Conservation (phyloP, 2,888 invertebrate species). For the Drosophila anceps region DNA sequence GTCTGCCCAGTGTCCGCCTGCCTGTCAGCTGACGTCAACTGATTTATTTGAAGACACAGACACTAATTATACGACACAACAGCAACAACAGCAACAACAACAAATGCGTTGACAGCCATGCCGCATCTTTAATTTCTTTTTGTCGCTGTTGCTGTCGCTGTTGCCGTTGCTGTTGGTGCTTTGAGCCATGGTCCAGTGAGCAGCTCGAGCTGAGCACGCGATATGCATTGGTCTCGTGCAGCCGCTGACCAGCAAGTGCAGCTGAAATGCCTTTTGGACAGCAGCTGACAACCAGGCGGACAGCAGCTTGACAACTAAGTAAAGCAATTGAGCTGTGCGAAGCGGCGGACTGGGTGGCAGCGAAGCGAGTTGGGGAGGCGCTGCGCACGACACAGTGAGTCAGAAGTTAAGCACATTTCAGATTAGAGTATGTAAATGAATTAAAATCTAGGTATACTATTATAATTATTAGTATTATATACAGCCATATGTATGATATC, state of each 20-base stretch:
- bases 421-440: neutral
- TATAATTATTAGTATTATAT: too few species aligned
- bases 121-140: conserved; percentile 74
- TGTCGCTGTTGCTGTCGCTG: conserved; percentile 28
- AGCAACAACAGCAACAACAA: conserved; percentile 55
- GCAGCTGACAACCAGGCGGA: conserved; percentile 56
- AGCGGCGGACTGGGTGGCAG: too few species aligned
- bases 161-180: conserved; percentile 37
- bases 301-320: conserved; percentile 70
- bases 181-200: conserved; percentile 72
- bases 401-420: neutral
- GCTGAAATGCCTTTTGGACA: conserved; percentile 52
- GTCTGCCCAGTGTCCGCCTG: conserved; percentile 2
- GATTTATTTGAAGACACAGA: conserved; percentile 72
- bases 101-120: conserved; percentile 72
- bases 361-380: neutral
- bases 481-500: too few species aligned
- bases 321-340: conserved; percentile 45
- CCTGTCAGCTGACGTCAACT: conserved; percentile 54
- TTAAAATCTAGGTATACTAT: neutral
- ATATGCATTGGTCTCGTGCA: conserved; percentile 60
- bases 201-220: conserved; percentile 66
- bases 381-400: conserved; percentile 3
- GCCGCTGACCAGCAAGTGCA: conserved; percentile 69
- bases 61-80: conserved; percentile 73